Base-by-base conservation (phyloP, 2,797 vertebrate genomes). In the Gambusia yucatana region DNA sequence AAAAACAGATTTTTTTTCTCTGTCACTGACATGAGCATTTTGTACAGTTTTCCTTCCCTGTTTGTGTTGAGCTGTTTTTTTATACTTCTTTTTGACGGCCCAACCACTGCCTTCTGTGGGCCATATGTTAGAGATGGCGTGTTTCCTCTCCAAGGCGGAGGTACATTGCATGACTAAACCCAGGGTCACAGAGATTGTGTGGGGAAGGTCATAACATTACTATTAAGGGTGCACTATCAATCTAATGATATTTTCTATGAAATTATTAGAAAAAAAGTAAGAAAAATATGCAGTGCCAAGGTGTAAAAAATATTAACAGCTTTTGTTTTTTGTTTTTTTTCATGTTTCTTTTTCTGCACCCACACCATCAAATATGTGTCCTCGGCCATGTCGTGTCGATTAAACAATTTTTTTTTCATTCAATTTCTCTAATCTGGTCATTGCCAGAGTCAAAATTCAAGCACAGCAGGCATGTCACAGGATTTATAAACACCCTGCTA, bases 221-320 rank as follows among this genome's bases (percentile, higher is more conserved):
- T n/a, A 57, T 57, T 95, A 93, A 95, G 96, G 96, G 96, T 96
- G 96, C 48, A 17, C 46, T 97, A 96, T 97, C 95, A 95, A 95
- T 96, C 94, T 96, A 96, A 96, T 95, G 95, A 97, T 97, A 94
- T 96, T 97, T 98, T 98, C 95, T 97, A 97, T 97, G 94, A 97
- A 95, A 93, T 91, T 75, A 94, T 92, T 90, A 93, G 89, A 86
- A 91, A 92, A 94, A 92, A 55, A 84, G 75, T 14, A 83, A 84
- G 83, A 95, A 95, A 94, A 97, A 97, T 96, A 97, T 96, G 97
- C 97, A 97, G 97, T 98, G 97, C 97, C 97, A 98, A 97, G 96
- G 97, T 97, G 96, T 97, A 97, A 97, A 97, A 96, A 97, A 93
- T 96, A 96, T 97, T 95, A 95, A 95, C 3, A 3, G 7, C 48